Conservation (phyloP, 1,140 invertebrate genomes). For the Bombus polaris region DNA sequence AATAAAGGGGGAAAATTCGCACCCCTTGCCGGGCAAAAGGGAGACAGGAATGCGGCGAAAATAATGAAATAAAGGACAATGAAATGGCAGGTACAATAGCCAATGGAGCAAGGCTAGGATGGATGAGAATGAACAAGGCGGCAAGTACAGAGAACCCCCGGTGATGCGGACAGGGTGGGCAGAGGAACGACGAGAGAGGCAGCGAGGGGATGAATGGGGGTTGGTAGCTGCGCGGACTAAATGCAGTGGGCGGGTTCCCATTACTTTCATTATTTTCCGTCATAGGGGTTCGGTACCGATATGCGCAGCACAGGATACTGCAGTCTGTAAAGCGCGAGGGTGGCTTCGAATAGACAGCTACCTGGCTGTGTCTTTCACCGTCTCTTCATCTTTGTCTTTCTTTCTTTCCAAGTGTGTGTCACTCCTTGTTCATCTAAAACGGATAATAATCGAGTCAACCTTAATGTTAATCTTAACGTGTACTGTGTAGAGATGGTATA, state of each 20-base stretch:
- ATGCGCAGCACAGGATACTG: conserved; percentile 35
- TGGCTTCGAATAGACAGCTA: neutral
- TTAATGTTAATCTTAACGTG: conserved; percentile 12
- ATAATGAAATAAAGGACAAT: conserved; percentile 78
- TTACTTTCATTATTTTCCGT: conserved; percentile 72
- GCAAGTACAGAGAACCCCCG: conserved; percentile 25
- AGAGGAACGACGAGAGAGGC: conserved; percentile 4
- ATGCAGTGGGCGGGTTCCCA: conserved; percentile 72
- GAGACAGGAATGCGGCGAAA: conserved; percentile 71
- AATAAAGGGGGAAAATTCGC: conserved; percentile 74
- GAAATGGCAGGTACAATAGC: conserved; percentile 74
- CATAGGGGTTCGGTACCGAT: conserved; percentile 64
- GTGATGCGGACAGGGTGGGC: neutral
- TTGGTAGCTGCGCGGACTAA: conserved; percentile 69
- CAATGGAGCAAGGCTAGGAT: conserved; percentile 47
- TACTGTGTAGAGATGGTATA: neutral
- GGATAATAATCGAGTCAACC: conserved; percentile 12
- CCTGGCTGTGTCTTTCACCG: neutral
- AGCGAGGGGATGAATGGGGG: conserved; percentile 19
- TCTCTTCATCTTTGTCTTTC: neutral
- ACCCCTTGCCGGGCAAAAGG: conserved; percentile 30
- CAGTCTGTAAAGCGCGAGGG: conserved; percentile 3
- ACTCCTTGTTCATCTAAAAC: neutral
- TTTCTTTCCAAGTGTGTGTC: neutral
- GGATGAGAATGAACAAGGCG: conserved; percentile 57